A percentile compares a stretch with the other conserved stretches of the same genome.
Conservation (phyloP, 2,797 vertebrate species). For the Poecilia picta region DNA sequence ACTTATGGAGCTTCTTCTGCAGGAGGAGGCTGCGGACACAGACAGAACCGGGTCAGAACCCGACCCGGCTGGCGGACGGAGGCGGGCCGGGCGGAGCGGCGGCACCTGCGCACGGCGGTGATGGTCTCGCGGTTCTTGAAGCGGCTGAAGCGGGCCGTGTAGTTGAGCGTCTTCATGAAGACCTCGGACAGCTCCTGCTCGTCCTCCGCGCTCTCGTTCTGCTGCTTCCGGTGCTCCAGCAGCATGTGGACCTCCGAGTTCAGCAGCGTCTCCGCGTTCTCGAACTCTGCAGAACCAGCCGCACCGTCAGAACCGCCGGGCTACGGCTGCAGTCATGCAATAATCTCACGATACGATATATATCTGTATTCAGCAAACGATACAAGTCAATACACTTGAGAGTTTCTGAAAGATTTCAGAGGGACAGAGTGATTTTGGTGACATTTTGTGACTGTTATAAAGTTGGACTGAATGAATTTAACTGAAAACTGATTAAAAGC, state of each 20-base stretch:
- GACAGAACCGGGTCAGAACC: not conserved
- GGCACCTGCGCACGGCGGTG: conserved; percentile 92
- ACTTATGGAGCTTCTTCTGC: conserved; percentile 98
- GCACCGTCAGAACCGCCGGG: not conserved
- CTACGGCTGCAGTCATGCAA: too few species aligned
- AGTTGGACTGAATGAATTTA: too few species aligned
- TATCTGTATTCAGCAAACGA: too few species aligned
- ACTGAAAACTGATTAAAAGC: too few species aligned
- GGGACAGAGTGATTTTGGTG: too few species aligned
- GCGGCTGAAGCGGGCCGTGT: conserved; percentile 93
- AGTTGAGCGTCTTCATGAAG: conserved; percentile 97
- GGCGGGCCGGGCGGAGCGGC: not conserved
- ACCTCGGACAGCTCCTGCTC: conserved; percentile 96
- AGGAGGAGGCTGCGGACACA: conserved; percentile 85
- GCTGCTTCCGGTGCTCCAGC: conserved; percentile 94
- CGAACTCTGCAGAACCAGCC: conserved; percentile 83
- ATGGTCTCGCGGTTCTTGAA: conserved; percentile 98
- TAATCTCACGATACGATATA: too few species aligned
- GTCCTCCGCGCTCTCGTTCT: conserved; percentile 96
- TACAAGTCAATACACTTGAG: too few species aligned
- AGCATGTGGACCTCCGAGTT: conserved; percentile 98
- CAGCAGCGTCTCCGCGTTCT: conserved; percentile 91
- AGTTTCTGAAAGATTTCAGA: too few species aligned
- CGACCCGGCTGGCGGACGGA: not conserved
- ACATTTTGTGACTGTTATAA: too few species aligned